Percentiles rank a stretch among this genome's conserved stretches.
Conservation (phyloP, 2,113 vertebrate genomes). For the Cochlearius cochlearius region DNA sequence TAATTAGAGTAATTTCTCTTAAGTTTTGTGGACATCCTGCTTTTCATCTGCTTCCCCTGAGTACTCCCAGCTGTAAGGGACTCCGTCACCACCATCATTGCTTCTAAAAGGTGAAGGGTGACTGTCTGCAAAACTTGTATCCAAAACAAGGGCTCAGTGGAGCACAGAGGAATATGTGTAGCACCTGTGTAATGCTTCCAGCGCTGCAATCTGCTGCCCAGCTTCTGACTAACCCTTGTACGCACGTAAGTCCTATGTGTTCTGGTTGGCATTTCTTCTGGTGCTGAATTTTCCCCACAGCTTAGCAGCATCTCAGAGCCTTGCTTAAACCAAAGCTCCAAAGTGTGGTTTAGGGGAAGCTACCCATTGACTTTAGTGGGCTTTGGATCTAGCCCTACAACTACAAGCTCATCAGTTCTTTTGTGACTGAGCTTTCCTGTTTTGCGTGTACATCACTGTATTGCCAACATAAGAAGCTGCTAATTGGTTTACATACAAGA, state of each 20-base stretch:
- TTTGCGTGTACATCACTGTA: not conserved
- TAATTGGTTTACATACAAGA: not conserved
- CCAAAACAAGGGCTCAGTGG: not conserved
- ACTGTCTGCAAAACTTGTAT: not conserved
- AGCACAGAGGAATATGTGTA: not conserved
- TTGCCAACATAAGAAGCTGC: not conserved
- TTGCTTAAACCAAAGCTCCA: not conserved
- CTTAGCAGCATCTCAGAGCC: not conserved
- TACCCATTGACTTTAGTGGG: not conserved
- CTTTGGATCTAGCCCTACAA: not conserved
- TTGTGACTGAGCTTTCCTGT: not conserved
- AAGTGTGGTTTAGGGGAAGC: not conserved
- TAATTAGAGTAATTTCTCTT: not conserved
- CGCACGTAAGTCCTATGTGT: not conserved
- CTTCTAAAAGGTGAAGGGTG: not conserved
- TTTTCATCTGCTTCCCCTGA: not conserved
- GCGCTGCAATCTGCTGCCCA: not conserved
- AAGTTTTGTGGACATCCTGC: not conserved
- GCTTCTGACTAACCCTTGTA: not conserved
- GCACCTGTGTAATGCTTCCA: not conserved
- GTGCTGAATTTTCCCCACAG: not conserved
- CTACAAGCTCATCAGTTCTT: not conserved
- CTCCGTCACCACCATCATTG: not conserved
- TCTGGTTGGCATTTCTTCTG: not conserved
- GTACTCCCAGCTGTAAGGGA: not conserved